A percentile compares a stretch with the other conserved stretches of the same genome.
These are phyloP conservation scores for Lamprotornis superbus DNA, from an alignment of 2,113 vertebrate species.

Conservation along the genomic window DNA sequence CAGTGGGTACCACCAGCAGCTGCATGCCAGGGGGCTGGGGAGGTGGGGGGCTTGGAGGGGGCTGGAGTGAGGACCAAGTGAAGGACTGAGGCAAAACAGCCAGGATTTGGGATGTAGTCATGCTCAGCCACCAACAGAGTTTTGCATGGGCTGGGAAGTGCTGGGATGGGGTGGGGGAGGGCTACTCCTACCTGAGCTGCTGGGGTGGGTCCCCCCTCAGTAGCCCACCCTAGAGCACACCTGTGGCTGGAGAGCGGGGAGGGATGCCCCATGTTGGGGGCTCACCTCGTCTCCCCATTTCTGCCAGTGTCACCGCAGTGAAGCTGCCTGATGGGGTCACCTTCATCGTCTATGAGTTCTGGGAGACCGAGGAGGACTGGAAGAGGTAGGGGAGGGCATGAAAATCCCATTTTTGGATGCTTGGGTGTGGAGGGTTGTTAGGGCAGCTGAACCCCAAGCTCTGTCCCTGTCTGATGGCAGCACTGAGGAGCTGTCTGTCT, in stretches of 20 bases:
- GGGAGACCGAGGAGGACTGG: slow-evolving; percentile 19
- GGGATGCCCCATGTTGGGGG: not conserved
- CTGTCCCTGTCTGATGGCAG: not conserved
- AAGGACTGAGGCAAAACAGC: not conserved
- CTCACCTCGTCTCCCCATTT: not conserved
- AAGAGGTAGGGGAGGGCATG: not conserved
- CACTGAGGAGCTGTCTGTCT: not conserved
- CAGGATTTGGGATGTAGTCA: not conserved
- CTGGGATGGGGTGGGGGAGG: not conserved
- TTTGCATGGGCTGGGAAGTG: not conserved
- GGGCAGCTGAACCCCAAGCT: not conserved
- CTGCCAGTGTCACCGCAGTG: not conserved
- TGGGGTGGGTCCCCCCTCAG: not conserved
- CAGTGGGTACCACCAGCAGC: slow-evolving; percentile 80
- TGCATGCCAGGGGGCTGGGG: accelerated
- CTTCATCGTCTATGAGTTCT: slow-evolving; percentile 3
- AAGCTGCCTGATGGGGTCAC: slow-evolving; percentile 16
- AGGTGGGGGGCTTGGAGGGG: not conserved
- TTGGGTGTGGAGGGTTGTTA: not conserved
- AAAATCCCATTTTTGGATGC: not conserved
- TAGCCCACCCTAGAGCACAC: not conserved
- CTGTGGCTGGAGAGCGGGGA: not conserved
- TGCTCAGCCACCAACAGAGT: not conserved
- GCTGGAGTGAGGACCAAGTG: not conserved
- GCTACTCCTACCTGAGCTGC: not conserved